Percentiles rank a stretch among this genome's conserved stretches.
Evolutionary conservation across 2,888 invertebrate genomes (phyloP).

Genomic region (Philopedon plagiatum): DNA sequence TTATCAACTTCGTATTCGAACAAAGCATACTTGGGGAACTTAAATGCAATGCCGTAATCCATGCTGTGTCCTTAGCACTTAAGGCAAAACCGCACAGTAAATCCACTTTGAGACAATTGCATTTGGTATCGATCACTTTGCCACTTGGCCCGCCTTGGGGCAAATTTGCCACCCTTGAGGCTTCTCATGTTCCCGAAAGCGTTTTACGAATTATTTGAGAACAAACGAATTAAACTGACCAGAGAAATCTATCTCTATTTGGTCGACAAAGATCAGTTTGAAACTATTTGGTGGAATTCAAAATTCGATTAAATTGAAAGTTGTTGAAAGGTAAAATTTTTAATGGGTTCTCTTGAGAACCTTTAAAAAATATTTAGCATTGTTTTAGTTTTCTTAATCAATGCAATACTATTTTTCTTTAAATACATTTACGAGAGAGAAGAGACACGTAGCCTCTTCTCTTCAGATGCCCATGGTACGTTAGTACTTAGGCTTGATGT

Average conservation of each 20-base stretch:
- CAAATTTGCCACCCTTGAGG: slow-evolving; percentile 17
- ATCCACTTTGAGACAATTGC: slow-evolving; percentile 27
- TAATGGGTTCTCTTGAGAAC: too few species aligned
- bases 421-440: too few species aligned
- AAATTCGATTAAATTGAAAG: too few species aligned
- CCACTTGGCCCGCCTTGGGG: slow-evolving; percentile 31
- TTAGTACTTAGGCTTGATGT: too few species aligned
- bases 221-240: slow-evolving; percentile 13
- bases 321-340: too few species aligned
- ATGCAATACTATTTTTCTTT: too few species aligned
- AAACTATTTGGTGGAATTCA: too few species aligned
- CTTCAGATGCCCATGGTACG: too few species aligned
- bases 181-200: slow-evolving; percentile 5
- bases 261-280: too few species aligned
- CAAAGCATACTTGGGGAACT: slow-evolving; percentile 22
- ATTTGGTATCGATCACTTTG: slow-evolving; percentile 40
- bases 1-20: slow-evolving; percentile 24
- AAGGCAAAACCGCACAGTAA: slow-evolving; percentile 44
- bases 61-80: slow-evolving; percentile 39
- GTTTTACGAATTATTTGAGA: slow-evolving; percentile 28
- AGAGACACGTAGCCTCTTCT: too few species aligned
- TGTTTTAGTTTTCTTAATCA: too few species aligned
- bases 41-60: slow-evolving; percentile 41
- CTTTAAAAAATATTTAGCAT: too few species aligned
- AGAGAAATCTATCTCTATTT: not conserved